Evolutionary conservation across 2,888 invertebrate genomes (phyloP).

Genomic region (Cheilosia urbana): DNA sequence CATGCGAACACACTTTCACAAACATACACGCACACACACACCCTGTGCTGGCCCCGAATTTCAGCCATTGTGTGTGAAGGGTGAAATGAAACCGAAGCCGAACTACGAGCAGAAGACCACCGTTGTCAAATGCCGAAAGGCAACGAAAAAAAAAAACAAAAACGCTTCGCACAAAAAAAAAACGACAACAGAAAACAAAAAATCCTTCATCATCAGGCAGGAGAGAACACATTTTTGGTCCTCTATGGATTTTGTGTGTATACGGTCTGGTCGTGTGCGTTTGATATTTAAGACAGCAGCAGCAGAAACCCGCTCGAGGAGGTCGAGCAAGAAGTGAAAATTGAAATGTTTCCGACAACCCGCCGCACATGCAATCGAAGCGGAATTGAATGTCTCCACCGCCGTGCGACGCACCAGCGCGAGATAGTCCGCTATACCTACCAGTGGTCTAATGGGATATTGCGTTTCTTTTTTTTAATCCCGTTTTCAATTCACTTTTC

Average conservation of each 20-base stretch:
- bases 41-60: conserved; percentile 54
- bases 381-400: conserved; percentile 65
- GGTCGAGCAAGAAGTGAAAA: conserved; percentile 71
- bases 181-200: conserved; percentile 36
- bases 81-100: conserved; percentile 70
- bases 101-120: conserved; percentile 61
- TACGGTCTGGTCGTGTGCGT: conserved; percentile 46
- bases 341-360: conserved; percentile 76
- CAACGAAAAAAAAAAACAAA: conserved; percentile 53
- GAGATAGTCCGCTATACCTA: conserved; percentile 23
- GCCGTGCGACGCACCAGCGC: conserved; percentile 25
- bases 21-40: conserved; percentile 10
- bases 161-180: conserved; percentile 26
- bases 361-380: conserved; percentile 66
- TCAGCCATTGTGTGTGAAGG: conserved; percentile 66
- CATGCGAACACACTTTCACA: conserved; percentile 54
- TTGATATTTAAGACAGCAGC: conserved; percentile 67
- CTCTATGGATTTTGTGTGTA: conserved; percentile 67
- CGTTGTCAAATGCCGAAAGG: conserved; percentile 72
- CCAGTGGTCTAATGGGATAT: conserved; percentile 8
- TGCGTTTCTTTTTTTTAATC: conserved; percentile 10
- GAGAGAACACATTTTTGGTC: conserved; percentile 54
- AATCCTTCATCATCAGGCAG: conserved; percentile 58
- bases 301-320: conserved; percentile 32
- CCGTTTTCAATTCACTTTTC: conserved; percentile 54